phyloP scores from a whole-genome alignment of 2,888 invertebrate genomes.

The Siphlonurus alternatus region DNA sequence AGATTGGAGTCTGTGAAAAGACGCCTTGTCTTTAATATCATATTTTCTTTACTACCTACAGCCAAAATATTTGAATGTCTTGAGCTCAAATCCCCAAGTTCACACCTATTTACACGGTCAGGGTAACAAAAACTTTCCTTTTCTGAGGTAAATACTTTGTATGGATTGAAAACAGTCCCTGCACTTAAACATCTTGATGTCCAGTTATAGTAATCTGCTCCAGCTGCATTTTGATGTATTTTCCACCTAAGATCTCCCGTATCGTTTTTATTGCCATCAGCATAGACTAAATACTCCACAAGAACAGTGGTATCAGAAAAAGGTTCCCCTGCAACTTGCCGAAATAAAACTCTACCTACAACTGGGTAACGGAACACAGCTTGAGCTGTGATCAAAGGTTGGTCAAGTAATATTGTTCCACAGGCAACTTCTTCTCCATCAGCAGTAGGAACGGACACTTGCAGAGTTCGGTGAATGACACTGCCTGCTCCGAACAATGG shows the following conservation, averaged over 20 bases:
- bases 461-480: constrained; percentile 60
- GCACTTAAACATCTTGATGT: constrained; percentile 65
- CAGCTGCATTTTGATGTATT: constrained; percentile 59
- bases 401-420: constrained; percentile 5
- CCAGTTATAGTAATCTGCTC: constrained; percentile 84
- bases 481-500: constrained; percentile 67
- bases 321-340: constrained; percentile 62
- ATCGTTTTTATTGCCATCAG: constrained; percentile 45
- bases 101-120: constrained; percentile 4
- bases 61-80: constrained; percentile 53
- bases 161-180: constrained; percentile 61
- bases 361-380: constrained; percentile 74
- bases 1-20: constrained; percentile 64
- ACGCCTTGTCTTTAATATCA: constrained; percentile 45
- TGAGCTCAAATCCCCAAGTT: constrained; percentile 22
- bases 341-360: constrained; percentile 65
- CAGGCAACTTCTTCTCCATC: constrained; percentile 1
- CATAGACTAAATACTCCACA: constrained; percentile 69
- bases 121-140: neutral
- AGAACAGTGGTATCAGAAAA: constrained; percentile 74
- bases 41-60: constrained; percentile 51
- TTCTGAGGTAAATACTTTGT: constrained; percentile 31
- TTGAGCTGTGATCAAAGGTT: constrained; percentile 48
- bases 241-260: constrained; percentile 49
- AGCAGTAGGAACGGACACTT: constrained; percentile 25